phyloP scores from a whole-genome alignment of 1,140 invertebrate species.

The Lepidotrigona ventralis region DNA sequence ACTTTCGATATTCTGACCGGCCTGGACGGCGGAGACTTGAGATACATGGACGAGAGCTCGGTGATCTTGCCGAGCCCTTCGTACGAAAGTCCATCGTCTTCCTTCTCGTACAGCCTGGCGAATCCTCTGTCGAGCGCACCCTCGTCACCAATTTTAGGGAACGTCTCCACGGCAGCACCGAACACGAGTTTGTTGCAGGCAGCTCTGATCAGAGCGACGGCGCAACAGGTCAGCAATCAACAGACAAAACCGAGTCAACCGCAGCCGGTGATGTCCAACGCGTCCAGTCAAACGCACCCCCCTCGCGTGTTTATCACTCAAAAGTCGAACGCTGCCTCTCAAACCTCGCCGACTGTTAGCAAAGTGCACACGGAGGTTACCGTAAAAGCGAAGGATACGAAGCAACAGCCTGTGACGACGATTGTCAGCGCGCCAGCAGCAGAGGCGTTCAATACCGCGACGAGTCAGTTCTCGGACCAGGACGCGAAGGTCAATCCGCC shows the following conservation, averaged over 20 bases:
- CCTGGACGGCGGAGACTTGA: constrained; percentile 89
- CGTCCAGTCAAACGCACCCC: constrained; percentile 76
- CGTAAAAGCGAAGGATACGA: constrained; percentile 80
- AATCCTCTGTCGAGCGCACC: constrained; percentile 80
- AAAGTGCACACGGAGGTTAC: constrained; percentile 87
- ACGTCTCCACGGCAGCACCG: constrained; percentile 74
- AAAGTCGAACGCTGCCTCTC: constrained; percentile 77
- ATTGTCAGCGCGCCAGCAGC: constrained; percentile 78
- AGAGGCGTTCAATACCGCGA: constrained; percentile 72
- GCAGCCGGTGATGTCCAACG: constrained; percentile 70
- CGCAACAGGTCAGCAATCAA: constrained; percentile 70
- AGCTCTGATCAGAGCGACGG: constrained; percentile 85
- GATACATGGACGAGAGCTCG: constrained; percentile 95
- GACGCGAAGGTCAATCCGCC: constrained; percentile 54
- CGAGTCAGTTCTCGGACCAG: constrained; percentile 57
- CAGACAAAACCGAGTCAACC: constrained; percentile 33
- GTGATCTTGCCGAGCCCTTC: constrained; percentile 88
- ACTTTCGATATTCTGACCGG: constrained; percentile 88
- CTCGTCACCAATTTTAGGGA: constrained; percentile 80
- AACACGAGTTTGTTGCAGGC: constrained; percentile 85
- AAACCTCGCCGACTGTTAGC: constrained; percentile 80
- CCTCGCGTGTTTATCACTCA: constrained; percentile 78
- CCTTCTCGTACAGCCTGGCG: constrained; percentile 81
- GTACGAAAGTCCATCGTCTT: constrained; percentile 87
- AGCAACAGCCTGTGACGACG: constrained; percentile 81